Evolutionary conservation across 2,797 vertebrate species (phyloP).

Genomic region (Hypotaenidia okinawae): DNA sequence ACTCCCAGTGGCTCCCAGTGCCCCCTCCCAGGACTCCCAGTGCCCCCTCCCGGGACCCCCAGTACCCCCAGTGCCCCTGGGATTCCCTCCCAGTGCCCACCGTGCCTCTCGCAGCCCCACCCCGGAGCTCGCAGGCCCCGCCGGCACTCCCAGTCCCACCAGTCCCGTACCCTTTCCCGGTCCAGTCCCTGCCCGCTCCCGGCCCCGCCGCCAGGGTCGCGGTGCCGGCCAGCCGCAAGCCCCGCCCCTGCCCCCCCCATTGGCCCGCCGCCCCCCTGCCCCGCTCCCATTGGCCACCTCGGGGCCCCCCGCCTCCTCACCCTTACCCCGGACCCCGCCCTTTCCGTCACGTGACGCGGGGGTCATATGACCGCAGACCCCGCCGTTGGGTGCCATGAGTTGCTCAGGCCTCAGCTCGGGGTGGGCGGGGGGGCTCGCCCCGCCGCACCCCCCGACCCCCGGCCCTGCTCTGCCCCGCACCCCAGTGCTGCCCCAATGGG

Average conservation of each 20-base stretch:
- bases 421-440: background rate
- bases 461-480: background rate
- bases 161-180: background rate
- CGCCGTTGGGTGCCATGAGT: background rate
- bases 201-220: no score
- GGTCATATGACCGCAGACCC: background rate
- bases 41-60: no score
- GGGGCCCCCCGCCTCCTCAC: background rate
- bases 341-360: background rate
- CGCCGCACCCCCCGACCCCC: no score
- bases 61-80: no score
- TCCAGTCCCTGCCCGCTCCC: background rate
- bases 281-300: background rate
- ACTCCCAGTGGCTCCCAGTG: no score
- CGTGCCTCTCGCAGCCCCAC: background rate
- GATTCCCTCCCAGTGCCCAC: background rate
- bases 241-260: background rate
- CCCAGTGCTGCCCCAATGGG: background rate
- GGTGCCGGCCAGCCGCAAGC: no score
- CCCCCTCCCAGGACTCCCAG: no score
- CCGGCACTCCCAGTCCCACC: background rate
- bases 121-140: no score
- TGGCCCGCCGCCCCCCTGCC: background rate
- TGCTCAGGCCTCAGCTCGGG: background rate
- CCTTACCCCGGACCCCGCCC: background rate